phyloP scores from a whole-genome alignment of 2,888 invertebrate genomes.

The Brenthis hecate region DNA sequence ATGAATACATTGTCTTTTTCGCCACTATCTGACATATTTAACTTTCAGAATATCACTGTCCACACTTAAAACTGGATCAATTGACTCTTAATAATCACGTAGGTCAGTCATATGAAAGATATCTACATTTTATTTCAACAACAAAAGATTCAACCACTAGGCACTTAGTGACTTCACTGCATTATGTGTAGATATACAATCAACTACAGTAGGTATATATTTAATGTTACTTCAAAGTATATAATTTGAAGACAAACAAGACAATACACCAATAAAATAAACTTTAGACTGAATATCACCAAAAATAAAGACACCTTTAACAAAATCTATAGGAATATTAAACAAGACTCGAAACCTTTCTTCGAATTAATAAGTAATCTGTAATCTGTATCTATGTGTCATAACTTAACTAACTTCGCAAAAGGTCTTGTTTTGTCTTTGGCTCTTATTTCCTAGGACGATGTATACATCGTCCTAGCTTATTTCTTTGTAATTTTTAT shows the following conservation, averaged over 20 bases:
- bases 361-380: conserved; percentile 2
- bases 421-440: conserved; percentile 13
- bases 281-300: not conserved
- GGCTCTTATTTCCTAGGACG: no score
- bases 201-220: conserved; percentile 20
- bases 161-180: conserved; percentile 31
- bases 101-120: conserved; percentile 4
- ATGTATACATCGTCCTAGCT: no score
- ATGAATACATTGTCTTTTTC: conserved; percentile 52
- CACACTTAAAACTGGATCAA: not conserved
- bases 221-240: not conserved
- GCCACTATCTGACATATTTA: conserved; percentile 57
- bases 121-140: conserved; percentile 21
- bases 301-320: not conserved
- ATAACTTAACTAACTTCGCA: conserved; percentile 15
- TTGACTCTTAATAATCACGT: conserved; percentile 14
- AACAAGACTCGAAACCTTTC: conserved; percentile 4
- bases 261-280: not conserved
- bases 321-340: conserved; percentile 5
- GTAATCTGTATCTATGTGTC: not conserved
- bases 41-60: conserved; percentile 55
- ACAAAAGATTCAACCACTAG: conserved; percentile 33
- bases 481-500: not conserved
- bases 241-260: not conserved
- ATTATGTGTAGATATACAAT: conserved; percentile 24